These are phyloP conservation scores for Plemyria rubiginata DNA, from an alignment of 2,888 invertebrate genomes.

Conservation along the genomic window DNA sequence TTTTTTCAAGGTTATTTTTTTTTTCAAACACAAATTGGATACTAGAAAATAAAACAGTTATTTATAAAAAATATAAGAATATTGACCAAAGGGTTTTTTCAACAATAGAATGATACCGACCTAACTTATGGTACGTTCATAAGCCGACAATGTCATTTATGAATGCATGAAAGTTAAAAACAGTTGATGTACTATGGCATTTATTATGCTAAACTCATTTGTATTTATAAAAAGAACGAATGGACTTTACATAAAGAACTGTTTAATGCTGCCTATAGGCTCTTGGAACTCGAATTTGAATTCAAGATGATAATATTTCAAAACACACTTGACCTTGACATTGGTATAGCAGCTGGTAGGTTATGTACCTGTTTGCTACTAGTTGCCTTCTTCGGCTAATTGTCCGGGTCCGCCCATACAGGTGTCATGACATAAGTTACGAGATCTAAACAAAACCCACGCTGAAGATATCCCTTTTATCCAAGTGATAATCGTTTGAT, in stretches of 20 bases:
- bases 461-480: background rate
- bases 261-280: no score
- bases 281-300: background rate
- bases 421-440: conserved; percentile 29
- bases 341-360: conserved; percentile 30
- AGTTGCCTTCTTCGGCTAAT: conserved; percentile 28
- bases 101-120: background rate
- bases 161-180: no score
- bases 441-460: conserved; percentile 26
- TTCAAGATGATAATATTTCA: background rate
- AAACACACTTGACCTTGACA: conserved; percentile 31
- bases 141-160: no score
- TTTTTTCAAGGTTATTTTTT: background rate
- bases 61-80: background rate
- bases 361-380: conserved; percentile 26
- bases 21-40: background rate
- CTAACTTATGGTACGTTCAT: background rate
- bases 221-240: no score
- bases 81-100: background rate
- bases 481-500: background rate
- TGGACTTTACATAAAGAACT: no score
- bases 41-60: background rate
- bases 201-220: no score
- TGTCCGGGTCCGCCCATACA: conserved; percentile 35
- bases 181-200: no score